Evolutionary conservation across 2,888 invertebrate genomes (phyloP), one percentile per base, ranked within the genome.

Genomic region (Sarcophaga subvicina): DNA sequence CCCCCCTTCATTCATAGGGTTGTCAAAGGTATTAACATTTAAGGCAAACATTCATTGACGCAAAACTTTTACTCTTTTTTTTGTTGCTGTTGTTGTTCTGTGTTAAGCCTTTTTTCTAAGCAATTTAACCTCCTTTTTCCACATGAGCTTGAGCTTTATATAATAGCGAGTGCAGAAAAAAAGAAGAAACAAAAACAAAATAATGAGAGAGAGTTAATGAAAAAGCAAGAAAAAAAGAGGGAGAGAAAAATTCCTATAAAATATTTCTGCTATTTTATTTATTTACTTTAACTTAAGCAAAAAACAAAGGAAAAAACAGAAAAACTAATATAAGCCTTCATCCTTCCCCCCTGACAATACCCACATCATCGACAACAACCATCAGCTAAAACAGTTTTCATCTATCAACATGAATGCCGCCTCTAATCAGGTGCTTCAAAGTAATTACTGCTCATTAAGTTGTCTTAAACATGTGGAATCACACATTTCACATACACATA

Each of bases 401-500:
- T 84, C 64, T 84, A 75, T 84, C 83, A 80, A 60, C 79, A 75
- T 75, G 75, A 75, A 73, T 59, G 73, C 83, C 77, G 66, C 73
- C 83, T 82, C 77, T 83, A 83, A 83, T 88, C 88, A 88, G 87
- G 83, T 88, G 84, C 88, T 88, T 88, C 80, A 88, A 84, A 89
- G 86, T 89, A 89, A 89, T 89, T 89, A 89, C 88, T 86, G 88
- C 89, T 88, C 89, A 89, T 89, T 89, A 89, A 88, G 89, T 89
- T 89, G 89, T 89, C 88, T 88, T 86, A 85, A 83, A 86, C 80
- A 73, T 85, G 81, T 83, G 66, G 59, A 83, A 81, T 75, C 70
- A 83, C 69, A 80, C 11, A 73, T 63, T 37, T 37, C 2, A 72
- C 22, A 67, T 3, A 60, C 37, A 54, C 17, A 62, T 10, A 64